phyloP scores from a whole-genome alignment of 2,888 invertebrate genomes.

The Perizoma flavofasciatum region DNA sequence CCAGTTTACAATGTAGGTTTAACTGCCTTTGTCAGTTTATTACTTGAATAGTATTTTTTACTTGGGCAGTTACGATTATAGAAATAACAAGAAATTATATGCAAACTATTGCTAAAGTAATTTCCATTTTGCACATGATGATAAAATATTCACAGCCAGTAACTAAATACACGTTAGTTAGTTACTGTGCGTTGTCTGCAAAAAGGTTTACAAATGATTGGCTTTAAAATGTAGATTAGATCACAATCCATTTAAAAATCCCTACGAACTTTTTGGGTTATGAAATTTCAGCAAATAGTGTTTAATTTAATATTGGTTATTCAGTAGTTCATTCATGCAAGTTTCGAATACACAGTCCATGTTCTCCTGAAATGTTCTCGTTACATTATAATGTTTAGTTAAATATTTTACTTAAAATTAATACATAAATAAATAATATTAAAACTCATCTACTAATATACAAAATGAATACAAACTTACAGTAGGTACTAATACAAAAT shows the following conservation, averaged over 20 bases:
- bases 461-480: slow-evolving; percentile 82
- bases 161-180: no score
- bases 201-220: no score
- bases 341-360: slow-evolving; percentile 11
- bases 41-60: background rate
- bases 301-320: slow-evolving; percentile 24
- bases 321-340: slow-evolving; percentile 19
- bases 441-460: slow-evolving; percentile 81
- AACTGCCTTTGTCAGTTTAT: background rate
- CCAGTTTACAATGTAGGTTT: slow-evolving; percentile 6
- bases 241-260: slow-evolving; percentile 7
- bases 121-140: background rate
- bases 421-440: slow-evolving; percentile 80
- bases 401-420: slow-evolving; percentile 67
- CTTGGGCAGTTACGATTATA: background rate
- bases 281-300: slow-evolving; percentile 49
- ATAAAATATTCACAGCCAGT: no score
- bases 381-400: slow-evolving; percentile 49
- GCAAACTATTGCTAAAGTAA: background rate
- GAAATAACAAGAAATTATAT: background rate
- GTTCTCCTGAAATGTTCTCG: slow-evolving; percentile 23
- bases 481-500: slow-evolving; percentile 81
- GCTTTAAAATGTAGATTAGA: no score
- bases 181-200: no score
- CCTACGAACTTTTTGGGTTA: slow-evolving; percentile 38